Conservation (phyloP, 2,797 vertebrate species). For the Amazonetta brasiliensis region DNA sequence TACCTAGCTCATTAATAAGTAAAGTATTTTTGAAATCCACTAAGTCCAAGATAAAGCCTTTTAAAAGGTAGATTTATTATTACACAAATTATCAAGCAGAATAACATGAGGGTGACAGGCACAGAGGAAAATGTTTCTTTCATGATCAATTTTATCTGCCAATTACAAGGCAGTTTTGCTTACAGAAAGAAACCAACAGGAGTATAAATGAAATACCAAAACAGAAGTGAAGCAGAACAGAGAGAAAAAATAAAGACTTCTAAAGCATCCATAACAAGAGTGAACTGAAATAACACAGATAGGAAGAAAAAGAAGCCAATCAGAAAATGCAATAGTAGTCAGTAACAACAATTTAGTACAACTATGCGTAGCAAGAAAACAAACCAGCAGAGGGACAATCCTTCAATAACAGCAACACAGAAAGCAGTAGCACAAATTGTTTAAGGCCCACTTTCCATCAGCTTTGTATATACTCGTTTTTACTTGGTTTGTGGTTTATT, state of each 20-base stretch:
- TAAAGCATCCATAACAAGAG: neutral
- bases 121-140: neutral
- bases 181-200: neutral
- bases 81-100: conserved; percentile 1
- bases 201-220: neutral
- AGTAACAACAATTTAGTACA: neutral
- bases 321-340: neutral
- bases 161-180: neutral
- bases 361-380: neutral
- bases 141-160: conserved; percentile 2
- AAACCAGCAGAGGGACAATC: neutral
- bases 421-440: neutral
- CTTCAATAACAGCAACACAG: neutral
- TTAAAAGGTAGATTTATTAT: conserved; percentile 39
- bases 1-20: conserved; percentile 49
- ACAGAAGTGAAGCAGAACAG: neutral
- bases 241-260: neutral
- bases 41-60: conserved; percentile 3
- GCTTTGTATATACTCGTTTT: neutral
- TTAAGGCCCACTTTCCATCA: neutral
- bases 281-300: neutral
- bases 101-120: neutral
- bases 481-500: too few relatives aligned
- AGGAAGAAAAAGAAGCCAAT: neutral
- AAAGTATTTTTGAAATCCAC: conserved; percentile 46